Evolutionary conservation across 2,113 vertebrate genomes (phyloP).

Genomic region (Bolborhynchus lineola): DNA sequence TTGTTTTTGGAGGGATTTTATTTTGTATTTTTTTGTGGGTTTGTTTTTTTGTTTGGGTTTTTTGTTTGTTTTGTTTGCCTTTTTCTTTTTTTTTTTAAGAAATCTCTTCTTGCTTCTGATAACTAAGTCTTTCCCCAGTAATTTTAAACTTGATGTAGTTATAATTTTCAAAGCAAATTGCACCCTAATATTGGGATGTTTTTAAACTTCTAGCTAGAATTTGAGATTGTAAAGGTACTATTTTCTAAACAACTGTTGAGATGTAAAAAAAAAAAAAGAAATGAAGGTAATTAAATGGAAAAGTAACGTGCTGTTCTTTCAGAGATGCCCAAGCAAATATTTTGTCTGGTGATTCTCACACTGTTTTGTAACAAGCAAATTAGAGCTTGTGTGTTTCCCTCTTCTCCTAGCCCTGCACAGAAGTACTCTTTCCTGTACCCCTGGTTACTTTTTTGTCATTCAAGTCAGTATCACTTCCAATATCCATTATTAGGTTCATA

Average conservation of each 20-base stretch:
- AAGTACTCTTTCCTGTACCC: not conserved
- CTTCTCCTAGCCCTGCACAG: not conserved
- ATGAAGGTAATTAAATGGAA: not conserved
- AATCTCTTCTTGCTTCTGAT: not conserved
- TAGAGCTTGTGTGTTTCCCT: not conserved
- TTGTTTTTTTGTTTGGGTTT: too few species aligned
- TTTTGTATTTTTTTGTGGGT: not conserved
- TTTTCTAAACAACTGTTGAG: not conserved
- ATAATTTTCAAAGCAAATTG: not conserved
- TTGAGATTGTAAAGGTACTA: not conserved
- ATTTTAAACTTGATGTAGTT: not conserved
- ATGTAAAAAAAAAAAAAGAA: not conserved
- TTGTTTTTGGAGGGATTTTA: not conserved
- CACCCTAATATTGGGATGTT: not conserved
- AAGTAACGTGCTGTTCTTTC: not conserved
- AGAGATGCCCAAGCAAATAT: not conserved
- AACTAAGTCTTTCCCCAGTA: not conserved
- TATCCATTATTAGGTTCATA: not conserved
- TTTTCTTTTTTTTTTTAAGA: not conserved
- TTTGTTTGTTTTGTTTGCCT: too few species aligned
- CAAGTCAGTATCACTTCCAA: not conserved
- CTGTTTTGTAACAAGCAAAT: not conserved
- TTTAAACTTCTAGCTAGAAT: not conserved
- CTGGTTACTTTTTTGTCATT: not conserved
- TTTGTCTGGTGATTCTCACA: not conserved